phyloP scores from a whole-genome alignment of 1,140 invertebrate genomes.

The Pseudomyrmex gracilis region DNA sequence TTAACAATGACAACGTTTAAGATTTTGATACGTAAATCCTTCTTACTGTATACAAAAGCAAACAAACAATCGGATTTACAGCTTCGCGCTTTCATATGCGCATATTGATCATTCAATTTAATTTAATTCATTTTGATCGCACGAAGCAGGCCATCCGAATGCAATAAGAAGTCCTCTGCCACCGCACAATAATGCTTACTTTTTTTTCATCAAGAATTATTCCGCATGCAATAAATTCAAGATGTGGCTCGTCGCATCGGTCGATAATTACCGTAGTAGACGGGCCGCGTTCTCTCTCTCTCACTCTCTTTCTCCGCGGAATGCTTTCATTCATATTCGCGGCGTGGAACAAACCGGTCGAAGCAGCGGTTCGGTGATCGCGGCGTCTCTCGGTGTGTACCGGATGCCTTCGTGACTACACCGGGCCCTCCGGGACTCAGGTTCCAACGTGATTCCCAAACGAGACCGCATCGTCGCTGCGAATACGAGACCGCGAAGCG shows the following conservation, averaged over 20 bases:
- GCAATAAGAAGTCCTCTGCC: background rate
- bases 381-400: conserved; percentile 11
- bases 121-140: conserved; percentile 22
- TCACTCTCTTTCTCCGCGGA: background rate
- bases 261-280: conserved; percentile 51
- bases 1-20: background rate
- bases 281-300: background rate
- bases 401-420: conserved; percentile 56
- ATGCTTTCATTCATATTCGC: conserved; percentile 60
- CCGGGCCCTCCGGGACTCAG: conserved; percentile 21
- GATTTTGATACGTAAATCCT: background rate
- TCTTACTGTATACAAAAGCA: background rate
- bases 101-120: conserved; percentile 21
- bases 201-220: conserved; percentile 23
- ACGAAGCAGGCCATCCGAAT: background rate
- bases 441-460: conserved; percentile 51
- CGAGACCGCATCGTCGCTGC: conserved; percentile 52
- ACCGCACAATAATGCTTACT: background rate
- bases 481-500: conserved; percentile 56
- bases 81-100: background rate
- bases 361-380: conserved; percentile 47
- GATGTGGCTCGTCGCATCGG: conserved; percentile 24
- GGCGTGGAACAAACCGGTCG: conserved; percentile 48
- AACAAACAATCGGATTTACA: background rate
- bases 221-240: conserved; percentile 12